Conservation (phyloP, 2,113 vertebrate genomes). For the Passer domesticus region DNA sequence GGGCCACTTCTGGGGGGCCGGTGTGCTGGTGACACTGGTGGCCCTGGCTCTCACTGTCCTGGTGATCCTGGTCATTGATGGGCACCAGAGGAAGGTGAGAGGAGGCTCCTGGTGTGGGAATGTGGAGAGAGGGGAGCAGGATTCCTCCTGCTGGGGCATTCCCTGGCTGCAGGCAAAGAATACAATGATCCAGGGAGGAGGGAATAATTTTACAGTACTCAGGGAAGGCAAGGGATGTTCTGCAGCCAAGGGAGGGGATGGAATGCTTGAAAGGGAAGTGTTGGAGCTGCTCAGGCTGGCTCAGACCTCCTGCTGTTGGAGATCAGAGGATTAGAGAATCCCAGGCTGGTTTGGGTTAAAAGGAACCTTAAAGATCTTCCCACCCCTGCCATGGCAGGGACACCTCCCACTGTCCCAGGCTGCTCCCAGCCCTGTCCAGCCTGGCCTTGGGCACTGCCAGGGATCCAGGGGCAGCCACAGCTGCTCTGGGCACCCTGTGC, state of each 20-base stretch:
- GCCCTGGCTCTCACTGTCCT: conserved; percentile 43
- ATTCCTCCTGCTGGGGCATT: neutral
- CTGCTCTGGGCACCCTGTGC: neutral
- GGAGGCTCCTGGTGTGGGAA: neutral
- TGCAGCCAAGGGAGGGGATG: neutral
- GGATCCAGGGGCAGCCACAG: neutral
- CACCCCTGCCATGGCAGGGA: neutral
- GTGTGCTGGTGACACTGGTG: conserved; percentile 68
- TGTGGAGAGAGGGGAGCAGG: neutral
- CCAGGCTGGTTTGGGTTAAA: neutral
- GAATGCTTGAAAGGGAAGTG: neutral
- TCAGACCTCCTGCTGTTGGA: neutral
- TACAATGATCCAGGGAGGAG: neutral
- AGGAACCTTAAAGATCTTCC: accelerated
- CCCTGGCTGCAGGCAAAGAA: neutral
- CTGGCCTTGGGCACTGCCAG: neutral
- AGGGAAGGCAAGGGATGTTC: neutral
- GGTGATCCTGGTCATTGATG: conserved; percentile 63
- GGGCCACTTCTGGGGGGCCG: conserved; percentile 60
- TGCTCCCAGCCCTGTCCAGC: neutral
- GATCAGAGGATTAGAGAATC: neutral
- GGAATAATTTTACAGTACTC: neutral
- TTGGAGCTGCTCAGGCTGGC: neutral
- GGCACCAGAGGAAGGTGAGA: conserved; percentile 73
- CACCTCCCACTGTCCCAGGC: neutral